Evolutionary conservation across 2,888 invertebrate species (phyloP), one percentile per base, ranked within the genome.

Genomic region (Anoncus sp.): DNA sequence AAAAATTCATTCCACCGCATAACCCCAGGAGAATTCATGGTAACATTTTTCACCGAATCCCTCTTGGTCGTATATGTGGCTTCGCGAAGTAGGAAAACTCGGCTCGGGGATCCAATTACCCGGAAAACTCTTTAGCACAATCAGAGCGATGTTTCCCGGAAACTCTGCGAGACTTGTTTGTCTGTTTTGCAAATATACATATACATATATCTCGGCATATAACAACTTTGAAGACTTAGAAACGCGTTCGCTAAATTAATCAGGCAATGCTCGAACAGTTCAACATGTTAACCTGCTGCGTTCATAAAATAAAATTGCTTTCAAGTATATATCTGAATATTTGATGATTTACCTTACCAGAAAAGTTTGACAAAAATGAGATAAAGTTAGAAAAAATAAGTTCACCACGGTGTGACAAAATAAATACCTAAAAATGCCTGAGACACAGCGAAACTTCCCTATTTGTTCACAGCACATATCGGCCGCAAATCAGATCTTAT

Each of bases 101-200:
- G 35, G 66, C 60, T 43, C 66, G 49, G 9, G 66, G 49, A 57
- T 72, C 43, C 59, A 66, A 73, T 73, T 73, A 73, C 51, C 31
- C 38, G 20, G 51, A 47, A 67, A 72, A 66, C 65, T 60, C 51
- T 51, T 49, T 66, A 65, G 59, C 60, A 24, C 31, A 16, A 43
- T 51, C 18, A 43, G 38, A 31, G 60, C 49, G 40, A 57, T 57
- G 27, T 60, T 73, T 66, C 35, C 59, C 18, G 51, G 57, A 65
- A 57, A 55, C 35, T 27, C 22, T 35, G 9, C 53, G 18, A 16
- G 22, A 27, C 14, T 49, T 14, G 40, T 63, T 20, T n/a, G 20
- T 43, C 16, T 38, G 18, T 40, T 72, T 63, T 38, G 47, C 47
- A 27, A 71, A 55, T 62, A 62, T 31, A 7, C 20, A 43, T 4